Evolutionary conservation across 1,140 invertebrate genomes (phyloP).

Genomic region (Ooceraea biroi): DNA sequence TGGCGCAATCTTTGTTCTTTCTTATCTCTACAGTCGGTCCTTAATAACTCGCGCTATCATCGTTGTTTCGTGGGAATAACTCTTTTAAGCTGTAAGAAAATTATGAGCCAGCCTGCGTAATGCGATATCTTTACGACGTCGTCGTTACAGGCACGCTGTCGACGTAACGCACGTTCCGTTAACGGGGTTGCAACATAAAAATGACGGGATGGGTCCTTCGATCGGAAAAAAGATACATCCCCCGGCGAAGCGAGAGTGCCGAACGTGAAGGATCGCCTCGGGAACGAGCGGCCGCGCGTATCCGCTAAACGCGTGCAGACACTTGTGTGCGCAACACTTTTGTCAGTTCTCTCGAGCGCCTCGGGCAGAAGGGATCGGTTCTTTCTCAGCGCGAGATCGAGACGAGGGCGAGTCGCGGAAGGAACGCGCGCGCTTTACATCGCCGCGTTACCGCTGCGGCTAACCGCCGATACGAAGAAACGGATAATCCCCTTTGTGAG

Average conservation of each 20-base stretch:
- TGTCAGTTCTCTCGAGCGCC: slow-evolving; percentile 35
- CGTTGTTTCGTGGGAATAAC: not conserved
- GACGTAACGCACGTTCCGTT: not conserved
- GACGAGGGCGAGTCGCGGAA: slow-evolving; percentile 13
- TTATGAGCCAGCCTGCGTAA: slow-evolving; percentile 1
- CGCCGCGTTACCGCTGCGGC: slow-evolving; percentile 63
- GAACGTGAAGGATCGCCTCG: slow-evolving; percentile 22
- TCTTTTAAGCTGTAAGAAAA: slow-evolving; percentile 14
- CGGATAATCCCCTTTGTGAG: slow-evolving; percentile 65
- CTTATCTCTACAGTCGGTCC: slow-evolving; percentile 9
- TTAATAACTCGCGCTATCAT: not conserved
- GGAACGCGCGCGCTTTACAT: slow-evolving; percentile 49
- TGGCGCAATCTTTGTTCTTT: not conserved
- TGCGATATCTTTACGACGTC: slow-evolving; percentile 26
- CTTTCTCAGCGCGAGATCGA: slow-evolving; percentile 41
- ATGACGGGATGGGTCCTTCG: slow-evolving; percentile 20
- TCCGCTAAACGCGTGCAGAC: not conserved
- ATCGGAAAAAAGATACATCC: slow-evolving; percentile 33
- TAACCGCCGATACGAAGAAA: slow-evolving; percentile 59
- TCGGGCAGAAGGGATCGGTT: slow-evolving; percentile 47
- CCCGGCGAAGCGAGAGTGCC: not conserved
- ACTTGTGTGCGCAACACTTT: slow-evolving; percentile 39
- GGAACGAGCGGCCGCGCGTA: not conserved
- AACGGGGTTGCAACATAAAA: slow-evolving; percentile 6
- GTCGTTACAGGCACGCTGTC: not conserved